Evolutionary conservation across 30 jellyfish, hydroid and myxozoan genomes (phyloP).

Genomic region (Aurelia aurita): DNA sequence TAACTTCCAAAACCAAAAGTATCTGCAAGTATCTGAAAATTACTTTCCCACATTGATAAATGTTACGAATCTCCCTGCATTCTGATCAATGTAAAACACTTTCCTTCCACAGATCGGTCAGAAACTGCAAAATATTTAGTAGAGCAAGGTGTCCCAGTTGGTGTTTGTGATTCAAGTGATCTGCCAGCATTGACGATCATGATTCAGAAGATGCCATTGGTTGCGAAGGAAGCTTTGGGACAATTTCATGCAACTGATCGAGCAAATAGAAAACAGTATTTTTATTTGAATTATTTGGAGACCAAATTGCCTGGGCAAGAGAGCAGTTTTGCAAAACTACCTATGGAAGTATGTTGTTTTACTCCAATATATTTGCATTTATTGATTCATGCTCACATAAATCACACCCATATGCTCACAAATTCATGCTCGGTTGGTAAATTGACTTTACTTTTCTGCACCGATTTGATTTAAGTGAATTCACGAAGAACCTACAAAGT

Average conservation of each 20-base stretch:
- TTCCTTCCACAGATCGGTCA: slow-evolving; percentile 78
- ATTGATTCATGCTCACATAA: no score
- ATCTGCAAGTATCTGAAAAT: no score
- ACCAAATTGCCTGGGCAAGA: slow-evolving; percentile 74
- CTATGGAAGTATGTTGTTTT: slow-evolving; percentile 77
- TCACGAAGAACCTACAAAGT: no score
- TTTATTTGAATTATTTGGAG: slow-evolving; percentile 77
- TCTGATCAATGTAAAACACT: background rate
- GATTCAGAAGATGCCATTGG: slow-evolving; percentile 97
- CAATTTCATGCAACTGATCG: slow-evolving; percentile 89
- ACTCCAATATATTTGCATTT: no score
- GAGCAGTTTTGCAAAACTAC: slow-evolving; percentile 69
- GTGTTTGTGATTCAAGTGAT: slow-evolving; percentile 88
- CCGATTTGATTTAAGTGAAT: no score
- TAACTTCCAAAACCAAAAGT: no score
- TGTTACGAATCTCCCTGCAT: background rate
- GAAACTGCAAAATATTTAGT: slow-evolving; percentile 89
- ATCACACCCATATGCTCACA: no score
- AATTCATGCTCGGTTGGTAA: no score
- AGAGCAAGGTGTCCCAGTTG: slow-evolving; percentile 87
- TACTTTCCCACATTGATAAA: no score
- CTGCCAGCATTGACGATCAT: slow-evolving; percentile 83
- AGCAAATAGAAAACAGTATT: slow-evolving; percentile 90
- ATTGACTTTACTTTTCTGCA: no score
- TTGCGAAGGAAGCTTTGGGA: slow-evolving; percentile 87